Percentiles rank a stretch among this genome's conserved stretches.
Evolutionary conservation across 2,797 vertebrate species (phyloP).

Genomic region (Acipenser transmontanus): DNA sequence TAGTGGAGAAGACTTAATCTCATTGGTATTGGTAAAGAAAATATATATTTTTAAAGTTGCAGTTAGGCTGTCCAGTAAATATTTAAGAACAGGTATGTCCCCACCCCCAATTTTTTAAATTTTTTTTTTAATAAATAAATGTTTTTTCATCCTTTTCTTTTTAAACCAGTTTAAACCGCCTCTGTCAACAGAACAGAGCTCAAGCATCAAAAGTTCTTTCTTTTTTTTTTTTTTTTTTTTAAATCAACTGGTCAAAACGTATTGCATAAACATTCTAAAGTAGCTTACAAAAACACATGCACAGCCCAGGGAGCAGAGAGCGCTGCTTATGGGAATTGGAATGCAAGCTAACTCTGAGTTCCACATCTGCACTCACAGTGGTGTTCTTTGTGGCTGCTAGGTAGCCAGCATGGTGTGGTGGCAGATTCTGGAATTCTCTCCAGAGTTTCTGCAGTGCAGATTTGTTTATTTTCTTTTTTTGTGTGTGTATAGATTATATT

Average conservation of each 20-base stretch:
- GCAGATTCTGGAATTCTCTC: constrained; percentile 33
- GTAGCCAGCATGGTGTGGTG: constrained; percentile 30
- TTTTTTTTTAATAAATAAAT: constrained; percentile 3
- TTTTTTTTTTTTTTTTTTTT: constrained; percentile 25
- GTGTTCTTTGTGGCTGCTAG: constrained; percentile 37
- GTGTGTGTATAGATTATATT: too few species aligned
- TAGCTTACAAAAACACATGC: constrained; percentile 45
- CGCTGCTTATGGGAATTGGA: constrained; percentile 39
- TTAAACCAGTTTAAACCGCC: constrained; percentile 37
- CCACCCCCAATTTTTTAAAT: not conserved
- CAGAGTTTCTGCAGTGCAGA: constrained; percentile 19
- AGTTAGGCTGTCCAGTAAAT: constrained; percentile 9
- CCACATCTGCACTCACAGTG: constrained; percentile 26
- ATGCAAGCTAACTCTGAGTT: constrained; percentile 23
- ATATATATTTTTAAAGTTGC: not conserved
- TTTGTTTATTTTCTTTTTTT: constrained; percentile 39
- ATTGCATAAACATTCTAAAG: constrained; percentile 49
- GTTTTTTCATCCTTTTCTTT: constrained; percentile 26
- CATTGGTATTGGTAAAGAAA: not conserved
- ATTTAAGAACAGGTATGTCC: not conserved
- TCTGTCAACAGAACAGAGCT: constrained; percentile 26
- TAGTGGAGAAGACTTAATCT: too few species aligned
- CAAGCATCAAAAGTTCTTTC: constrained; percentile 35
- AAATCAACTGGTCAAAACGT: constrained; percentile 41
- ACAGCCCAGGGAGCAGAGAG: constrained; percentile 31